These are phyloP conservation scores for Helleia helle DNA, from an alignment of 2,888 invertebrate genomes.

Conservation along the genomic window DNA sequence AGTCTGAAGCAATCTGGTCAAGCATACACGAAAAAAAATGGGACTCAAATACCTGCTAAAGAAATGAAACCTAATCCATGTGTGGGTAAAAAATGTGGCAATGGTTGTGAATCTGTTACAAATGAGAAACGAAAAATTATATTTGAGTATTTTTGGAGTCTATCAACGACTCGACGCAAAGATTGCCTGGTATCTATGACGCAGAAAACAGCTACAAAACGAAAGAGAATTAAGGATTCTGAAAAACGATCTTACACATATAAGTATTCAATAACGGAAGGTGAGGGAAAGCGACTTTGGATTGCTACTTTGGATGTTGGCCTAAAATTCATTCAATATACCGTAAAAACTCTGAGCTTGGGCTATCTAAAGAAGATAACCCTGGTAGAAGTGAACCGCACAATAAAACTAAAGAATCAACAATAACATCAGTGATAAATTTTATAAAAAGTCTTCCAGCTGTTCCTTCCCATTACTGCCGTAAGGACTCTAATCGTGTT, in stretches of 20 bases:
- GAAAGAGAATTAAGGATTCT: neutral
- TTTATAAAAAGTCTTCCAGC: slow-evolving; percentile 20
- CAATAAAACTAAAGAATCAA: slow-evolving; percentile 15
- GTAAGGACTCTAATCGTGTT: slow-evolving; percentile 17
- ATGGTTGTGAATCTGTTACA: neutral
- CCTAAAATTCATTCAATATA: neutral
- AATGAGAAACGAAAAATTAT: neutral
- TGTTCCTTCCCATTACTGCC: slow-evolving; percentile 23
- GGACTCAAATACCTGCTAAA: neutral
- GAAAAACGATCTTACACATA: neutral
- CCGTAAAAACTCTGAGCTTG: slow-evolving; percentile 5
- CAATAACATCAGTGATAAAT: slow-evolving; percentile 9
- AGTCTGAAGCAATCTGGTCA: slow-evolving; percentile 1
- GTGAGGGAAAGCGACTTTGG: slow-evolving; percentile 4
- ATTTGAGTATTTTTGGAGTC: neutral
- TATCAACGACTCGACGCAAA: slow-evolving; percentile 3
- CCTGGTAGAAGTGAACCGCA: slow-evolving; percentile 18
- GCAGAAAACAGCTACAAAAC: slow-evolving; percentile 5
- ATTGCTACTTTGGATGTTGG: slow-evolving; percentile 2
- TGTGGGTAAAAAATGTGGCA: slow-evolving; percentile 1
- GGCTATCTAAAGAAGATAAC: slow-evolving; percentile 16
- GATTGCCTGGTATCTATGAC: slow-evolving; percentile 15
- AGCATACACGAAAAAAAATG: neutral
- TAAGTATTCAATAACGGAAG: neutral
- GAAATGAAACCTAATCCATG: slow-evolving; percentile 3